A percentile compares a stretch with the other conserved stretches of the same genome.
phyloP scores from a whole-genome alignment of 2,888 invertebrate species.

The Campoplex capitator region DNA sequence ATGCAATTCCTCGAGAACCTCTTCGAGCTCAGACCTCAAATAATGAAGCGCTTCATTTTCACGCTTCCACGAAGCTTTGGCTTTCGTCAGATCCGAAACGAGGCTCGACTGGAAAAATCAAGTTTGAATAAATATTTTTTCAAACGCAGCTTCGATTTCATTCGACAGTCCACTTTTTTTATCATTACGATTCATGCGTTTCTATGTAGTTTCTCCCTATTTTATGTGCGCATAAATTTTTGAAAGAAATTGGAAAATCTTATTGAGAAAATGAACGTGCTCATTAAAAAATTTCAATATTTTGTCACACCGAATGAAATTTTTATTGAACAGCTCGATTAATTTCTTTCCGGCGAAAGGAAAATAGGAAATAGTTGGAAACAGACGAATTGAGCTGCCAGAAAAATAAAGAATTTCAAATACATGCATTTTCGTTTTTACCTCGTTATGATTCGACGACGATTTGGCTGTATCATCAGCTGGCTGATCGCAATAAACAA shows the following conservation, averaged over 20 bases:
- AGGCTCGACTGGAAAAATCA: constrained; percentile 43
- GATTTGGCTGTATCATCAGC: constrained; percentile 51
- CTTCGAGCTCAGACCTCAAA: constrained; percentile 75
- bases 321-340: no score
- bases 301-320: no score
- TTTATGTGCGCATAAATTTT: no score
- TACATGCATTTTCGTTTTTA: constrained; percentile 40
- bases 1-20: constrained; percentile 73
- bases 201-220: no score
- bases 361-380: neutral
- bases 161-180: neutral
- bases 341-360: neutral
- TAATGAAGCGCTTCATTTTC: constrained; percentile 74
- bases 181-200: no score
- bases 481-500: constrained; percentile 47
- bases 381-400: no score
- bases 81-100: constrained; percentile 72
- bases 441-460: constrained; percentile 53
- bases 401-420: neutral
- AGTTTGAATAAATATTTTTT: neutral
- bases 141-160: neutral
- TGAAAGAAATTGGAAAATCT: neutral
- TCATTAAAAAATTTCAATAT: no score
- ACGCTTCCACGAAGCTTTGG: constrained; percentile 75
- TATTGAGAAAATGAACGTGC: no score